Evolutionary conservation across 2,113 vertebrate genomes (phyloP), one percentile per base, ranked within the genome.

Genomic region (Onychorhynchus coronatus): DNA sequence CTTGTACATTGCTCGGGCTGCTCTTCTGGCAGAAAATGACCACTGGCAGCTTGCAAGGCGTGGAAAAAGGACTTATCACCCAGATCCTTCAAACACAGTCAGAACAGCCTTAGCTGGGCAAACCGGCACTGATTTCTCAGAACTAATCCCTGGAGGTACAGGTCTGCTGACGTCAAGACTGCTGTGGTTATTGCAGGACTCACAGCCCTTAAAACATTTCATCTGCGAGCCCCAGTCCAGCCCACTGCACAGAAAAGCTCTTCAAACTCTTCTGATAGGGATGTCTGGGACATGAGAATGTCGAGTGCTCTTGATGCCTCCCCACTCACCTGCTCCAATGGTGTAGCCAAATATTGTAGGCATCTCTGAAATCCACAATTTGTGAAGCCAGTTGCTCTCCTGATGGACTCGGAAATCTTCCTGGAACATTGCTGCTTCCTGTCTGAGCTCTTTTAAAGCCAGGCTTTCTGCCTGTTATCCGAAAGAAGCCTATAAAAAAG

Each of bases 1-100:
- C 41, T 88, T 44, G 35, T 63, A 92, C 30, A 7, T 13, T 90
- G 46, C 78, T 89, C 85, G 86, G 88, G 78, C 67, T 91, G 68
- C 55, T 88, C 49, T 91, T 52, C 83, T 96, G 87, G 94, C 96
- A 97, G 73, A 91, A 91, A 75, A 76, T 7, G 14, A 92, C 49
- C 90, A 28, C 62, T 94, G 96, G 91, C 93, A 95, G 73, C 19
- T 19, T 87, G 25, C 52, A 85, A 93, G 56, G 74, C 85, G 95
- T 8, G 61, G 88, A 92, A 87, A 95, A 95, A 74, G 39, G 46
- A 92, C 71, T 89, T 96, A 83, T 73, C 47, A 1, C 78, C 78
- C 67, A 91, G 89, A 80, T 72, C 72, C 81, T 93, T 88, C 74
- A 93, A 93, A 89, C 37, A 65, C 8, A 89, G 68, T 75, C 72